Evolutionary conservation across 2,113 vertebrate species (phyloP), one percentile per base, ranked within the genome.

Genomic region (Grammomys dolichurus): DNA sequence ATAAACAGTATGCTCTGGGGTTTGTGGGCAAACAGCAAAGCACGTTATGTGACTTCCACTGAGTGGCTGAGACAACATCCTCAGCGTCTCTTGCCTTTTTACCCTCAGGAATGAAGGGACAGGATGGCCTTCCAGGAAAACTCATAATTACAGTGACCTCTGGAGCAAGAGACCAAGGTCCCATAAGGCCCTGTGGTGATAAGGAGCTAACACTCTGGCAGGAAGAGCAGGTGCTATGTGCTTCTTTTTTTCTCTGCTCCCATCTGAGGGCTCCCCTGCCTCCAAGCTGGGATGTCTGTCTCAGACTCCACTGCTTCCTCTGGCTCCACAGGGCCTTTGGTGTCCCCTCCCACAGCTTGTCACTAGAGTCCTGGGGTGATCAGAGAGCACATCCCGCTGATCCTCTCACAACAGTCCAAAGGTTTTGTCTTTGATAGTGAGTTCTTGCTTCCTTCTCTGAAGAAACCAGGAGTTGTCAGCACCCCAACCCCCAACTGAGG

Each of bases 1-100:
- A 9, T 2, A 24, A 31, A 7, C 1, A 3, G 28, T 12, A 0
- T 1, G 26, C 54, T 87, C 4, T 63, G 72, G 36, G 33, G 10
- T 76, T 54, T 54, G 28, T 16, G 63, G 46, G 56, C 9, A 51
- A 46, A 19, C 17, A 10, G 36, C 51, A 67, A 56, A 82, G 43
- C 48, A 43, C 46, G 56, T 69, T 40, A 0, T 22, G 69, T 19
- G n/a, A 58, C 63, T 73, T 60, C 93, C 56, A 28, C 7, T 16
- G 65, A 6, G 19, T 36, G 7, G 72, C 26, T 11, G 40, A 69
- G 43, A 40, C 26, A 70, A 54, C 43, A 22, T 63, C 36, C 28
- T 80, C 7, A 60, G 69, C 54, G 33, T 16, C 17, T 67, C 26
- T 46, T 46, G 26, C 69, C 65, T 96, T 72, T 46, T 17, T 24